Base-by-base conservation (phyloP, 23 tunicate genomes). In the Ascidia mentula region DNA sequence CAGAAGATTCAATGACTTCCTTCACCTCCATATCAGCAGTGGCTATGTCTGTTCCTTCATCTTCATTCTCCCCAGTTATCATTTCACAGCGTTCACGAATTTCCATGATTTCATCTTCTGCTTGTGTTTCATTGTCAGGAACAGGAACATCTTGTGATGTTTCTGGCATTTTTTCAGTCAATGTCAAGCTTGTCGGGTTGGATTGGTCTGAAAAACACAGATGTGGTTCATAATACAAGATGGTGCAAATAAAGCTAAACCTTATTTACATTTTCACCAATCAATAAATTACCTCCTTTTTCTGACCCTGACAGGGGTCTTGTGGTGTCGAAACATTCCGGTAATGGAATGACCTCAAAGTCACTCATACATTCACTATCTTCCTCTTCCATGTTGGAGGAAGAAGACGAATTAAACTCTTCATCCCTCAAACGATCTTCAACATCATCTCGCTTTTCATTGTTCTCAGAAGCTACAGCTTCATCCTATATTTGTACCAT, bases 331-430 rank as follows among this genome's bases (percentile, higher is more conserved):
- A 91, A 91, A 70, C 97, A 91, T 32, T 86, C 90, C 0, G 97
- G 97, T 17, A 91, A 36, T 5, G 97, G 97, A 32, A 91, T 81
- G 20, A 91, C 90, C 46, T 87, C 97, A 60, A 86, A 91, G 60
- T 89, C 94, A 45, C 94, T 89, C 40, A 79, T 78, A 20, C 65
- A 53, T 31, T 73, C 79, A 53, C 86, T 82, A 3, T 71, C 75
- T 3, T 9, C 34, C 1, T 31, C 75, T 5, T 18, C 38, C 6
- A 37, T 53, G 7, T 53, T 3, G 24, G 65, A 53, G 7, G 65
- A 53, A 9, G 65, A 53, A 20, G 65, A 20, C 2, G 65, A 53
- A 53, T 9, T 28, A 32, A 81, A 34, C 28, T 81, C 73, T 60
- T 79, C 85, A 34, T 75, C 79, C 20, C 79, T 75, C 60, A 32